A percentile compares a stretch with the other conserved stretches of the same genome.
Evolutionary conservation across 2,113 vertebrate genomes (phyloP).

Genomic region (Reinhardtius hippoglossoides): DNA sequence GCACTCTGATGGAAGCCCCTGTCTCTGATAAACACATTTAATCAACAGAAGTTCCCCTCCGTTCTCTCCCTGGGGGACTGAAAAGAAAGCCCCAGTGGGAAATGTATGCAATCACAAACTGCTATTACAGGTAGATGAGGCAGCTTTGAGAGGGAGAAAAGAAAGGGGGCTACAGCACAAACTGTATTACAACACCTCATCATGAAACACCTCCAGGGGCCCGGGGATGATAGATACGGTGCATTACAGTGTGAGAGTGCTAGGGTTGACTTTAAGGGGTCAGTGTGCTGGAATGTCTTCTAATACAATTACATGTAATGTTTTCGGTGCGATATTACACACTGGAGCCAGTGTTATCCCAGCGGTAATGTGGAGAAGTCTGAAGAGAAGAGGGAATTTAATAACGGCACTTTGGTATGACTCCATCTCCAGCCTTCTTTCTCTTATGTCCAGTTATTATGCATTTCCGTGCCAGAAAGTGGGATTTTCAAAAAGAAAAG

Average conservation of each 20-base stretch:
- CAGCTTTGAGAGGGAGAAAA: constrained; percentile 31
- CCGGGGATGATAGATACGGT: constrained; percentile 44
- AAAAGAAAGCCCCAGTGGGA: constrained; percentile 27
- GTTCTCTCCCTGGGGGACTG: constrained; percentile 1
- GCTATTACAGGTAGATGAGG: constrained; percentile 60
- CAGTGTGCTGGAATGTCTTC: constrained; percentile 15
- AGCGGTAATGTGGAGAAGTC: background rate
- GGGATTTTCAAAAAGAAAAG: too few species aligned
- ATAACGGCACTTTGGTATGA: background rate
- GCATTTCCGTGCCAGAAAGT: too few species aligned
- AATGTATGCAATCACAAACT: constrained; percentile 41
- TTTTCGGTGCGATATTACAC: constrained; percentile 5
- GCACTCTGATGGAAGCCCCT: constrained; percentile 15
- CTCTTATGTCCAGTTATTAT: background rate
- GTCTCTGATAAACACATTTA: constrained; percentile 31
- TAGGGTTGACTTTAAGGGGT: constrained; percentile 45
- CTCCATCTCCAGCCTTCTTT: background rate
- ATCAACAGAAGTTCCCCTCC: constrained; percentile 3
- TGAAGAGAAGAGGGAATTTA: background rate
- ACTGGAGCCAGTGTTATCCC: background rate
- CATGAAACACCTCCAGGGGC: constrained; percentile 48
- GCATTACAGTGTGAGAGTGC: constrained; percentile 39
- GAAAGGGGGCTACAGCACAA: constrained; percentile 22
- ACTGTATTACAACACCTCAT: constrained; percentile 52
- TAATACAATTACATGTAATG: constrained; percentile 3